Evolutionary conservation across 2,797 vertebrate genomes (phyloP), one percentile per base, ranked within the genome.

Genomic region (Rhinogobio ventralis): DNA sequence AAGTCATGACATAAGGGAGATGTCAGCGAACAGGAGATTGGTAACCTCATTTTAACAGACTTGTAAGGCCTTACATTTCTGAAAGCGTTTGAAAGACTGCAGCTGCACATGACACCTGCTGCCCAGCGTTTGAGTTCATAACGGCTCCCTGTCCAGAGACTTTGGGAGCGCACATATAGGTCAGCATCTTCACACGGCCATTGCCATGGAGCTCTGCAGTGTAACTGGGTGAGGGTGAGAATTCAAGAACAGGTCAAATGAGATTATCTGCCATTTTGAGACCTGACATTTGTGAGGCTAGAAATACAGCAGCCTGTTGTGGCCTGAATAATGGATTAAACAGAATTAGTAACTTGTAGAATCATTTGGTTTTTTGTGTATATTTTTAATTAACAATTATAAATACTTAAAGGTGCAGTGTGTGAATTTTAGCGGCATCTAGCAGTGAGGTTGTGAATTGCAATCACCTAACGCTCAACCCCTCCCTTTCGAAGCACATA

Each of bases 181-280:
- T 87, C 82, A 87, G 77, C 33, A 69, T 69, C 82, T 84, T 84
- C 82, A 76, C 33, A 75, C 51, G 45, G 64, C 53, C 20, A 30
- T 86, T 82, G 46, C 73, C 33, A 82, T 81, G 85, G 80, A 86
- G 79, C 64, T 82, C 30, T 51, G 45, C 51, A 19, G 62, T 68
- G 64, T 30, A 62, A 69, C 17, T 69, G 33, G 74, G 28, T 33
- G 66, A 36, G 23, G 66, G 53, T 72, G 25, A 68, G 75, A 71
- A 82, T 71, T 67, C 53, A 76, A 78, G 85, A 82, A 79, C 69
- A 84, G 82, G 55, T 85, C 87, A 81, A 75, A 82, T 82, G 80
- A 85, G 85, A 81, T 10, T 82, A 39, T 82, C 46, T 46, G 36
- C 15, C 30, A 13, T 76, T 76, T 73, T 76, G 71, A 67, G 69